Evolutionary conservation across 2,113 vertebrate species (phyloP), one percentile per base, ranked within the genome.

Genomic region (Neogale vison): DNA sequence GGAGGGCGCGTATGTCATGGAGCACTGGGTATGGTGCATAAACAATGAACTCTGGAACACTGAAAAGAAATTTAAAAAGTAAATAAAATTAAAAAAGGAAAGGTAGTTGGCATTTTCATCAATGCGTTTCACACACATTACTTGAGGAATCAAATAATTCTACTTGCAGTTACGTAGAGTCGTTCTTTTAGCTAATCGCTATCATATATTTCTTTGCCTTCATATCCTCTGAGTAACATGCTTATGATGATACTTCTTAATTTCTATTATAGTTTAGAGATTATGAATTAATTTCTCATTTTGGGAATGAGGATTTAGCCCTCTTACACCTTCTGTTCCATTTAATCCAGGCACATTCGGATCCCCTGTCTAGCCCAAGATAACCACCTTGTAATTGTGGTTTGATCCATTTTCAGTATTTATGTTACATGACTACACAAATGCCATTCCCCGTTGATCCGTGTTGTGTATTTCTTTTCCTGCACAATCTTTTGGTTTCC

Each of bases 361-460:
- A 4, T 65, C 93, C 18, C 11, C 36, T 9, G 79, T 39, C 87
- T 92, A 86, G 90, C 80, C 83, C 4, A 76, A 67, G 50, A 85
- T 83, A 79, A 50, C 50, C 71, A 8, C 36, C 31, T 81, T 79
- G 67, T 87, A 67, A 50, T 39, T 88, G 57, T 92, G 83, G 79
- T 72, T 93, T 81, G 72, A 65, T 85, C 71, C 42, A 13, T 50
- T 96, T 81, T 93, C n/a, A 88, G 42, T 89, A 67, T 94, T 94
- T 96, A 95, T 24, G 31, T 83, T 92, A 59, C 7, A 39, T 39
- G 57, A 82, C 95, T 95, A 80, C 42, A 34, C 42, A 93, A 74
- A 77, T 61, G 26, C 24, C 94, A 72, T 55, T 95, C 29, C 63
- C 21, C 31, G 18, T 92, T 90, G 39, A 90, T 95, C 65, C 10